Conservation (phyloP, 2,113 vertebrate species). For the Phalacrocorax pelagicus region DNA sequence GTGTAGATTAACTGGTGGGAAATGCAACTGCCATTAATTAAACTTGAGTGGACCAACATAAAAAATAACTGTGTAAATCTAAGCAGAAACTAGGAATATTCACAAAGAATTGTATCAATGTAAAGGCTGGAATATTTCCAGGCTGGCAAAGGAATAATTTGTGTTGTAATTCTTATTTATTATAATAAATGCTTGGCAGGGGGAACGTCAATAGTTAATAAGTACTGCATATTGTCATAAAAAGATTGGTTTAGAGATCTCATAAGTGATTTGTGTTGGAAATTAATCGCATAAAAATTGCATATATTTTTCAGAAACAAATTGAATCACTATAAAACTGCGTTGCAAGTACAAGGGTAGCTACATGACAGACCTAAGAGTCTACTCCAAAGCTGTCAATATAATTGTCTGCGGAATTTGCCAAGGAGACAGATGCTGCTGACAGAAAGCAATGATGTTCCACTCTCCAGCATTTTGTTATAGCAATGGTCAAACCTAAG, state of each 20-base stretch:
- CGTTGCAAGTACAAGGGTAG: neutral
- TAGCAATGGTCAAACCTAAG: neutral
- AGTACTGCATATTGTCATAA: neutral
- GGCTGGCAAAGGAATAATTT: neutral
- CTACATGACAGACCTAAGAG: neutral
- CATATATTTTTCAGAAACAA: slow-evolving; percentile 55
- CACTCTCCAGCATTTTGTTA: neutral
- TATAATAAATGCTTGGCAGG: neutral
- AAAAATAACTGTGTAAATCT: neutral
- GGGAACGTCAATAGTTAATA: slow-evolving; percentile 28
- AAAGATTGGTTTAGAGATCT: slow-evolving; percentile 34
- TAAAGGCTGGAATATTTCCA: neutral
- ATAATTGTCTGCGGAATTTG: slow-evolving; percentile 13
- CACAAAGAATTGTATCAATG: neutral
- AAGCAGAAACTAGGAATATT: neutral
- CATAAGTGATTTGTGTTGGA: slow-evolving; percentile 41
- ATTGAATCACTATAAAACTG: slow-evolving; percentile 43
- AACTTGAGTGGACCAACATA: neutral
- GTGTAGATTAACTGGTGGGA: neutral
- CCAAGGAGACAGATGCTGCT: slow-evolving; percentile 22
- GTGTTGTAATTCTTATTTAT: slow-evolving; percentile 12
- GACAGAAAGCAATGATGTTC: neutral
- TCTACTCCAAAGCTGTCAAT: slow-evolving; percentile 1
- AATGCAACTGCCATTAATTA: neutral
- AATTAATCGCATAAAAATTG: slow-evolving; percentile 52